These are phyloP conservation scores for Aselliscus stoliczkanus DNA, from an alignment of 2,797 vertebrate species.

Conservation along the genomic window DNA sequence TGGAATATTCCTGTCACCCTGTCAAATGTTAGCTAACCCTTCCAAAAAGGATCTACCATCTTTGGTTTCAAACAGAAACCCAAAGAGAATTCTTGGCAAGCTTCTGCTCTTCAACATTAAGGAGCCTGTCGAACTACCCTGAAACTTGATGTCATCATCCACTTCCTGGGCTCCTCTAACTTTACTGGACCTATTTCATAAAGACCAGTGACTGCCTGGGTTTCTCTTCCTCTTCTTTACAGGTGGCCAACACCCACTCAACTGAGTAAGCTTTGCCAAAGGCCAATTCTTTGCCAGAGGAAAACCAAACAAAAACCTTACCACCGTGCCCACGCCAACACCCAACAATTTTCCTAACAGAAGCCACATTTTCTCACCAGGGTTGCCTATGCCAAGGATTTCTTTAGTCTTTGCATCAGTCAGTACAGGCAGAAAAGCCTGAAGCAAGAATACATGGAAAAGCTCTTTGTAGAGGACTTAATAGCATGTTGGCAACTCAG, in stretches of 20 bases:
- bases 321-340: conserved; percentile 22
- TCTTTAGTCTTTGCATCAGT: conserved; percentile 78
- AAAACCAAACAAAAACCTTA: conserved; percentile 24
- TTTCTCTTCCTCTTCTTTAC: conserved; percentile 65
- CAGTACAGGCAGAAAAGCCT: conserved; percentile 76
- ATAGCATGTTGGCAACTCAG: conserved; percentile 78
- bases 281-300: conserved; percentile 45
- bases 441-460: conserved; percentile 74
- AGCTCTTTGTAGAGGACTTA: conserved; percentile 75
- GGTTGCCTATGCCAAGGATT: conserved; percentile 69
- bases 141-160: too few species aligned
- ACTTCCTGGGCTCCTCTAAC: not conserved
- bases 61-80: not conserved
- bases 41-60: not conserved
- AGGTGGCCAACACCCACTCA: conserved; percentile 49
- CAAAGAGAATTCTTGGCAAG: not conserved
- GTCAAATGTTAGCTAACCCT: not conserved
- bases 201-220: conserved; percentile 13
- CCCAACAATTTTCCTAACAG: conserved; percentile 62
- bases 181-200: not conserved
- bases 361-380: conserved; percentile 57
- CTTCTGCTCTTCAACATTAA: not conserved
- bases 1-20: not conserved
- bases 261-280: conserved; percentile 51
- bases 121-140: not conserved